Conservation (phyloP, 2,113 vertebrate species). For the Pelmatolapia mariae region DNA sequence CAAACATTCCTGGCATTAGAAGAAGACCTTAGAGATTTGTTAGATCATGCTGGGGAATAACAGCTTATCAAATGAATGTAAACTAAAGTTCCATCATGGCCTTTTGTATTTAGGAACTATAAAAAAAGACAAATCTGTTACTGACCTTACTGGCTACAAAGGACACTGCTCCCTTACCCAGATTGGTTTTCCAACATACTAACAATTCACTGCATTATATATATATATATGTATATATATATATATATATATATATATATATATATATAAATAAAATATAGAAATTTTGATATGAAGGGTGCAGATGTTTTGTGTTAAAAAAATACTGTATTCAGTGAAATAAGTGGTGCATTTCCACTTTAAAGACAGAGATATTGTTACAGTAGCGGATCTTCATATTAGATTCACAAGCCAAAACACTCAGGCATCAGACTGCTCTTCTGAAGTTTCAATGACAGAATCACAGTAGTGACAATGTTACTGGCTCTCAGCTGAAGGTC, state of each 20-base stretch:
- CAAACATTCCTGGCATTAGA: background rate
- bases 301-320: background rate
- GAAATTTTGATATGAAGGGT: background rate
- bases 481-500: background rate
- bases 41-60: background rate
- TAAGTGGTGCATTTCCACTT: background rate
- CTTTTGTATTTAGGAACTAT: background rate
- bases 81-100: background rate
- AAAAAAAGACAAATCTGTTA: background rate
- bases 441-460: background rate
- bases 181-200: background rate
- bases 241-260: rapidly evolving
- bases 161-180: background rate
- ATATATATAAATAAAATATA: rapidly evolving
- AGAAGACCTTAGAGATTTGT: background rate
- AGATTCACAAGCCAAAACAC: background rate
- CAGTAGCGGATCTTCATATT: background rate
- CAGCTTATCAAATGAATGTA: background rate
- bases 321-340: background rate
- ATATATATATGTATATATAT: rapidly evolving
- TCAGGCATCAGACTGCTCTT: background rate
- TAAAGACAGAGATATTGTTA: background rate
- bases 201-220: background rate
- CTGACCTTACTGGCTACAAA: background rate
- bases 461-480: background rate